Percentiles rank a stretch among this genome's conserved stretches.
Evolutionary conservation across 2,888 invertebrate genomes (phyloP).

Genomic region (Brachynemurus nebulosus): DNA sequence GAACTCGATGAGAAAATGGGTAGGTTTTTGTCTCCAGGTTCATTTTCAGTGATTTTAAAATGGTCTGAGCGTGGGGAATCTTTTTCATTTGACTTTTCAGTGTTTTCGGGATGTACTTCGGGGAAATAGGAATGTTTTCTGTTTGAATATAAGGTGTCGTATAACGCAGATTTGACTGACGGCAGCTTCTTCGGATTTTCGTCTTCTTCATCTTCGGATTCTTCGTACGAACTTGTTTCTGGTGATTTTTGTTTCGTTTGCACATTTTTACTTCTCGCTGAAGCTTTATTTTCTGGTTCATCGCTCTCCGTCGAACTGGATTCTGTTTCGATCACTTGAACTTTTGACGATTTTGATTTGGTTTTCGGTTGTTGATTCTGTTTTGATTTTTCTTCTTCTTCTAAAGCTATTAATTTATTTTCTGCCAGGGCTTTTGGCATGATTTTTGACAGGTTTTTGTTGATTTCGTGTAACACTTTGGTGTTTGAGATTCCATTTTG

Average conservation of each 20-base stretch:
- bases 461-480: constrained; percentile 63
- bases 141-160: constrained; percentile 1
- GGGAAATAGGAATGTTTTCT: constrained; percentile 3
- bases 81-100: background rate
- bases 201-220: constrained; percentile 4
- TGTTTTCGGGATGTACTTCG: background rate
- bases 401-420: background rate
- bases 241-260: constrained; percentile 11
- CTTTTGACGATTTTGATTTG: background rate
- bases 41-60: too few species aligned
- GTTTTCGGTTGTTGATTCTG: background rate
- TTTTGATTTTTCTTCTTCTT: constrained; percentile 4
- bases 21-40: too few species aligned
- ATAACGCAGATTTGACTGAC: background rate
- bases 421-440: constrained; percentile 17
- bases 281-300: constrained; percentile 20
- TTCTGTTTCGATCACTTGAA: too few species aligned
- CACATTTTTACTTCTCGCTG: background rate
- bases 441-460: constrained; percentile 42
- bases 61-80: too few species aligned
- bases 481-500: constrained; percentile 46
- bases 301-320: too few species aligned
- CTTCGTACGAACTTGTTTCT: constrained; percentile 5
- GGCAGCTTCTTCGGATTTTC: constrained; percentile 8
- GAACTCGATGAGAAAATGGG: too few species aligned